Base-by-base conservation (phyloP, 2,113 vertebrate species). In the Lates calcarifer region DNA sequence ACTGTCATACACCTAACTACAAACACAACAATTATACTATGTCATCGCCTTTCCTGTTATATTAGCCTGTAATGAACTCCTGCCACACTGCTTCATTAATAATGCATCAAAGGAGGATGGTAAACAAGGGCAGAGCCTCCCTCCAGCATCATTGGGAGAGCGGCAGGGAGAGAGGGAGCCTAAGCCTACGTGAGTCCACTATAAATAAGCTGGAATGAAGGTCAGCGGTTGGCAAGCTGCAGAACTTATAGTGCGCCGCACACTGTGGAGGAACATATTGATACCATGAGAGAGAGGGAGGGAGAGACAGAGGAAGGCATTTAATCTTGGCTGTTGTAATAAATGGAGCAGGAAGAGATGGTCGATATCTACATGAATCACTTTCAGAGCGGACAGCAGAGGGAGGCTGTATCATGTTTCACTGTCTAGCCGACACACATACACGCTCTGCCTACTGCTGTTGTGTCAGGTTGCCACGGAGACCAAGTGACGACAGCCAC, bases 121-220 rank as follows among this genome's bases (percentile, higher is more conserved):
- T 84, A 84, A 89, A 90, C 80, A 91, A 88, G 81, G 88, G 57
- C 88, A 88, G 41, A 81, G 49, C 55, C 64, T 62, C 85, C 84
- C 80, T 82, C 60, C 45, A 85, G 90, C 81, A 65, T 86, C 77
- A 65, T 65, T 22, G 63, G 53, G 55, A 73, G 77, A 70, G 69
- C 67, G 58, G 69, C 28, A 37, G 43, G 13, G 37, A 77, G 76
- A 75, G 53, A 68, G 74, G 56, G 80, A 85, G 86, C n/a, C 65
- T 73, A n/a, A 74, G 79, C 67, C 62, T 90, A 90, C 89, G 89
- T 93, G 91, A 93, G 82, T 76, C 88, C 89, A 92, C 90, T 93
- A 91, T 91, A 91, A 92, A 94, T 93, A 91, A 92, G 91, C 65
- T 47, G 47, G 63, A 79, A 90, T 91, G 92, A 93, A 94, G 90